Percentiles rank a stretch among this genome's conserved stretches.
These are phyloP conservation scores for Pempheris klunzingeri DNA, from an alignment of 2,797 vertebrate genomes.

Conservation along the genomic window DNA sequence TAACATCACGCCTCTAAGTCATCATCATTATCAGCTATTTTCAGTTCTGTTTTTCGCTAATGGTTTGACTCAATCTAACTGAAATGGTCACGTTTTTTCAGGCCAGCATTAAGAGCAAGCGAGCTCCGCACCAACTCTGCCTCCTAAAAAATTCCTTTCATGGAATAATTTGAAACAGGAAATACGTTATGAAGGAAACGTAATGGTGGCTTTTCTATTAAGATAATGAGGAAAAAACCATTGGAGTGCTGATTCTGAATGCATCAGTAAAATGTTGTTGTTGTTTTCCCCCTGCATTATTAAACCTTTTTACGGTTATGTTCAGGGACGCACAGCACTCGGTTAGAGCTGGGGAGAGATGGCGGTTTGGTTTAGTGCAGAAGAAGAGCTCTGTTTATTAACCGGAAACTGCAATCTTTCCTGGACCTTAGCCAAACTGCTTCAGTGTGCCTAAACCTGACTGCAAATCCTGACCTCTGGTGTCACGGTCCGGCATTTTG, in stretches of 20 bases:
- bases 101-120: background rate
- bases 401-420: too few relatives aligned
- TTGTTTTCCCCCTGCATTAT: background rate
- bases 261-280: background rate
- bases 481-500: too few relatives aligned
- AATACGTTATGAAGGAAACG: too few relatives aligned
- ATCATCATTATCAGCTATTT: conserved; percentile 43
- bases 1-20: background rate
- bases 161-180: background rate
- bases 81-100: background rate
- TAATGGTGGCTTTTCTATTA: background rate
- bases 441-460: too few relatives aligned
- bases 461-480: too few relatives aligned
- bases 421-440: too few relatives aligned
- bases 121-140: background rate
- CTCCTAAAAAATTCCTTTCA: background rate
- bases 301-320: background rate
- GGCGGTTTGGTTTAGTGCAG: too few relatives aligned
- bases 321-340: background rate
- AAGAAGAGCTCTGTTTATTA: too few relatives aligned
- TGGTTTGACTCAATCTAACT: conserved; percentile 10
- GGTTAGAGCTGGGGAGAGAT: too few relatives aligned
- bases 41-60: conserved; percentile 60
- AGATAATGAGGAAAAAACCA: background rate
- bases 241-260: background rate